Evolutionary conservation across 2,113 vertebrate species (phyloP), one percentile per base, ranked within the genome.

Genomic region (Xerus inauris): DNA sequence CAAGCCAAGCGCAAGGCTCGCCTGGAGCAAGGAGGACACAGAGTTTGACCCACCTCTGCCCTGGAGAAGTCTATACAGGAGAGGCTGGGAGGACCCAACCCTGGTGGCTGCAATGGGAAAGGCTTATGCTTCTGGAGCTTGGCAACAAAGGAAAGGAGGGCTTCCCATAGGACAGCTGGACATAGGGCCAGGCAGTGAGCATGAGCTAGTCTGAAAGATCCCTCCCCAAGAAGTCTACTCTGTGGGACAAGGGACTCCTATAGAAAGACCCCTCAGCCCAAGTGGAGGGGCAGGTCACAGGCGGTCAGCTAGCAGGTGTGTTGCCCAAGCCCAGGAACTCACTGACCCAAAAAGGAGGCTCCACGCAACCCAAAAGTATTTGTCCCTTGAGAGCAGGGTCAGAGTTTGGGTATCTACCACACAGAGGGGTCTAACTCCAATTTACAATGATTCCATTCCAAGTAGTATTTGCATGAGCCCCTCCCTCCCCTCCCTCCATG

Each of bases 401-500:
- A 28, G 40, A 47, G 9, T 24, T 57, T 65, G 59, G 42, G 49
- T 89, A 72, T 72, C 72, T 59, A 38, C 22, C 72, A 19, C 47
- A 47, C 65, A 64, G 72, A 51, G 4, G 26, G 6, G 64, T 87
- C 84, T 62, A 62, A 81, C 10, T 9, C 8, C 67, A n/a, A 9
- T 40, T 80, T 47, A 80, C 32, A 40, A 54, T 5, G 35, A 65
- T 49, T 73, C 11, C 1, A 6, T 79, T 94, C 40, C 2, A 3
- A 81, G 45, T 6, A 17, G 42, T 40, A 30, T n/a, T 35, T 38
- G 54, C 35, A 30, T 38, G 30, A 86, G 49, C 51, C 59, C 75
- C 62, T 19, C 28, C 13, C 38, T 17, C 9, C 59, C 59, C 40
- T 3, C 0, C 0, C 40, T 0, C 24, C 17, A 8, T 30, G 20